A percentile compares a stretch with the other conserved stretches of the same genome.
phyloP scores from a whole-genome alignment of 2,113 vertebrate genomes.

The Solea solea region DNA sequence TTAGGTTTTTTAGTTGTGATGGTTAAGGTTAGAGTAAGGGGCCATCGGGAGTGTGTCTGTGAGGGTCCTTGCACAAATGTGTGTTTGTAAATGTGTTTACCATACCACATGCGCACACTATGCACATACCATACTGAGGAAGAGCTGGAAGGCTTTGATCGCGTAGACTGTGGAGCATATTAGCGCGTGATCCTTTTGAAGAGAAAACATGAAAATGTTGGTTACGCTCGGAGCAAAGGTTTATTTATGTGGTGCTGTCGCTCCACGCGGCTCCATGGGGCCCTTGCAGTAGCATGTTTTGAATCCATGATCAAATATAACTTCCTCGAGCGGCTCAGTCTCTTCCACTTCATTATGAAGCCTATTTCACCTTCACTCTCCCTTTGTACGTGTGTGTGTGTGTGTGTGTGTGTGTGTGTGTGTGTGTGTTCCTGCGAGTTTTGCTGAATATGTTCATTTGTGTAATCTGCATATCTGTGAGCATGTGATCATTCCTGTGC shows the following conservation, averaged over 20 bases:
- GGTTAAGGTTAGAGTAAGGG: too few species aligned
- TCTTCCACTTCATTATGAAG: constrained; percentile 12
- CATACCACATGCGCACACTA: not conserved
- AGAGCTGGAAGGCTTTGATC: constrained; percentile 54
- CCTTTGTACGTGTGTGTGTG: not conserved
- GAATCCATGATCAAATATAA: constrained; percentile 48
- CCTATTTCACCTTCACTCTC: constrained; percentile 22
- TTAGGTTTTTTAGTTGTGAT: too few species aligned
- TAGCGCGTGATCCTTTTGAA: constrained; percentile 59
- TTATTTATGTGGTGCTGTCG: constrained; percentile 49
- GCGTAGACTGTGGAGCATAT: constrained; percentile 42
- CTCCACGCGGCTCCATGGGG: constrained; percentile 43
- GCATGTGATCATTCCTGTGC: not conserved
- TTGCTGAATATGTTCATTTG: constrained; percentile 10
- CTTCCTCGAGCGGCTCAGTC: constrained; percentile 46
- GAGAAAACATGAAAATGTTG: constrained; percentile 57
- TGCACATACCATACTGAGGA: not conserved
- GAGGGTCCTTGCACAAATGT: too few species aligned
- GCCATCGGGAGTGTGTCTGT: too few species aligned
- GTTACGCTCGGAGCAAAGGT: constrained; percentile 59
- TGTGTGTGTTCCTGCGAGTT: not conserved
- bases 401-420: not conserved
- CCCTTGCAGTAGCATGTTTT: constrained; percentile 38
- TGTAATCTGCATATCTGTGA: not conserved
- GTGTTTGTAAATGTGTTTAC: too few species aligned